Conservation (phyloP, 2,113 vertebrate genomes). For the Heteronetta atricapilla region DNA sequence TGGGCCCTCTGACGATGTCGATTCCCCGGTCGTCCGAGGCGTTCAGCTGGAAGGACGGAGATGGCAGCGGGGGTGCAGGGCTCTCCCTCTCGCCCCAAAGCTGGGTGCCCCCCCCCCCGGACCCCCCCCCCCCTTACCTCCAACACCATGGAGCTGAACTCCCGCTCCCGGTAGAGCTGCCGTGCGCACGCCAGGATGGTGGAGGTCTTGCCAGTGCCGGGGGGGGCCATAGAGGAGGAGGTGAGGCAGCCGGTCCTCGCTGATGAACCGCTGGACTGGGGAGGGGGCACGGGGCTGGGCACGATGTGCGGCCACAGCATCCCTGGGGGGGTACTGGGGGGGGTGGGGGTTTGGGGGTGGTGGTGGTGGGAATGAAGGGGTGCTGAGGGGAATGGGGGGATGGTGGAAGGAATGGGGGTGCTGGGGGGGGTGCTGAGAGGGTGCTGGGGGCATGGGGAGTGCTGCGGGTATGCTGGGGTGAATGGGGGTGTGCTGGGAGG, state of each 20-base stretch:
- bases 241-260: conserved; percentile 90
- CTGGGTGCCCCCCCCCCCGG: not conserved
- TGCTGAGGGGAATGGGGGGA: no score
- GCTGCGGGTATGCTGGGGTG: no score
- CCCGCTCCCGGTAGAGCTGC: conserved; percentile 91
- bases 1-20: conserved; percentile 90
- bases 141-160: conserved; percentile 95
- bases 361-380: no score
- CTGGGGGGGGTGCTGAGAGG: no score
- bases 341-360: no score
- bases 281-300: not conserved
- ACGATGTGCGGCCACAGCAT: no score
- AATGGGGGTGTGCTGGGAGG: no score
- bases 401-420: no score
- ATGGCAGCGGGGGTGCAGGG: fast-evolving
- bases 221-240: conserved; percentile 96
- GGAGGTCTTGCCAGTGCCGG: conserved; percentile 96
- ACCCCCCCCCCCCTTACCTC: conserved; percentile 77
- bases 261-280: conserved; percentile 93
- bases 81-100: not conserved
- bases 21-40: conserved; percentile 96
- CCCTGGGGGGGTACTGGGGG: no score
- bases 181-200: conserved; percentile 93
- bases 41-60: conserved; percentile 82
- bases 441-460: no score